These are phyloP conservation scores for Hafferia zeledoni DNA, from an alignment of 2,797 vertebrate genomes.

Conservation along the genomic window DNA sequence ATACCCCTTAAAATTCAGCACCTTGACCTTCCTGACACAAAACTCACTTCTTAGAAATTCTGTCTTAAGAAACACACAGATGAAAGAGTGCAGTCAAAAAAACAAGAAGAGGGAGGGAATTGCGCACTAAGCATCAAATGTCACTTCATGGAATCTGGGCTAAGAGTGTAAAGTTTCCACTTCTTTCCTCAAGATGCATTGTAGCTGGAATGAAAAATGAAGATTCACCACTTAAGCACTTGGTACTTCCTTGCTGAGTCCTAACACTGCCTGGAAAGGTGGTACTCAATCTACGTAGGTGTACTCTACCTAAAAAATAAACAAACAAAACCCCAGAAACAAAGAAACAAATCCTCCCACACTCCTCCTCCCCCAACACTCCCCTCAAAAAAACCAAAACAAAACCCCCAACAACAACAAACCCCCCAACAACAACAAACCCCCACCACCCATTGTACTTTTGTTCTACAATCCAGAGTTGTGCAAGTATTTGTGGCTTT, in stretches of 20 bases:
- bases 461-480: background rate
- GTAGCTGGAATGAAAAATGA: background rate
- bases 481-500: background rate
- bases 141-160: background rate
- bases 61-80: background rate
- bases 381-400: background rate
- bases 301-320: background rate
- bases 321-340: background rate
- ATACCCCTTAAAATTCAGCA: background rate
- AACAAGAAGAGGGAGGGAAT: rapidly evolving
- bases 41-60: background rate
- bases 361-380: too few species aligned
- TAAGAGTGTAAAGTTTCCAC: background rate
- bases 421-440: rapidly evolving
- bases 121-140: background rate
- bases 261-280: background rate
- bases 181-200: background rate
- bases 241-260: rapidly evolving
- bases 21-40: conserved; percentile 7
- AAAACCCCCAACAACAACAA: too few species aligned
- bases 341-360: too few species aligned
- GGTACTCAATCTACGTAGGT: background rate
- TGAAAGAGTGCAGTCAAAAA: background rate
- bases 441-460: rapidly evolving
- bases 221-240: background rate